Evolutionary conservation across 2,797 vertebrate genomes (phyloP).

Genomic region (Apodemus agrarius): DNA sequence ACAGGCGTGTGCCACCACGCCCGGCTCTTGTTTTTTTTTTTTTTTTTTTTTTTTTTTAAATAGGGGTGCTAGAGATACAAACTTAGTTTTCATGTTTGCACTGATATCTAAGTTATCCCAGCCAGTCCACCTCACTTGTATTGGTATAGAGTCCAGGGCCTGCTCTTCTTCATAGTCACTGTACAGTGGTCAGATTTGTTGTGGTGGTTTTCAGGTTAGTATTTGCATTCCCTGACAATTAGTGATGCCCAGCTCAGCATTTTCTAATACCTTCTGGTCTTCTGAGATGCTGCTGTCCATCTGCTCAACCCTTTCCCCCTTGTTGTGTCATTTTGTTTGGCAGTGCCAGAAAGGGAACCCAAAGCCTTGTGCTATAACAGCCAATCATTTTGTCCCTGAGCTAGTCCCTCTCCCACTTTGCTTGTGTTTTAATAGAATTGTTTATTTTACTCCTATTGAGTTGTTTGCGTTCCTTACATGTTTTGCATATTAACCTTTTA

Average conservation of each 20-base stretch:
- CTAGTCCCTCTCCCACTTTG: background rate
- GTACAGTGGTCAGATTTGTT: background rate
- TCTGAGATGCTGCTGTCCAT: background rate
- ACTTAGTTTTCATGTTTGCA: background rate
- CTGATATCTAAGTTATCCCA: background rate
- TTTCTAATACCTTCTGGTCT: background rate
- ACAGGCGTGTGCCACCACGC: too few relatives aligned
- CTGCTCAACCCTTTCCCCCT: background rate
- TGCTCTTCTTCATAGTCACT: background rate
- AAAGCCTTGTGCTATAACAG: background rate
- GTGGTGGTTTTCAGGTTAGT: background rate
- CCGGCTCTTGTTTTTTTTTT: too few relatives aligned
- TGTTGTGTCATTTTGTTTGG: background rate
- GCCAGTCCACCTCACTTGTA: background rate
- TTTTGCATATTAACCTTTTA: constrained; percentile 33
- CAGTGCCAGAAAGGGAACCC: background rate
- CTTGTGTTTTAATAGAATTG: background rate
- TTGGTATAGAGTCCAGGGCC: background rate
- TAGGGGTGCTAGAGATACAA: background rate
- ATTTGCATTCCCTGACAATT: constrained; percentile 9
- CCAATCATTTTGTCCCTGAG: background rate
- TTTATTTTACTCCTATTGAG: constrained; percentile 25
- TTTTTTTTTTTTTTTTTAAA: background rate
- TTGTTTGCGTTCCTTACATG: background rate
- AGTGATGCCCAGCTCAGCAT: background rate